Evolutionary conservation across 2,113 vertebrate genomes (phyloP).

Genomic region (Physeter macrocephalus): DNA sequence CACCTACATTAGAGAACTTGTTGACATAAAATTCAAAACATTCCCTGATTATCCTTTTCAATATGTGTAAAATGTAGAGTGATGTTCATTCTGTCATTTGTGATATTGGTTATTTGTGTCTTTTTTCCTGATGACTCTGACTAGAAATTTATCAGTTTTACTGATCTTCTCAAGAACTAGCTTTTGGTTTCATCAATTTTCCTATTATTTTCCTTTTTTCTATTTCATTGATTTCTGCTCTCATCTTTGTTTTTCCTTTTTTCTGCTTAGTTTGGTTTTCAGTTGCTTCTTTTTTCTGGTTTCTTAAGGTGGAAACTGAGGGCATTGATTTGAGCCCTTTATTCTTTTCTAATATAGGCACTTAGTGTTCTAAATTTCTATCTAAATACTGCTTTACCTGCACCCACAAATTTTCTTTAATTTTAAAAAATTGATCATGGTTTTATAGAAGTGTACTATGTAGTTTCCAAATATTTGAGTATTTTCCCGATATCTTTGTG

Average conservation of each 20-base stretch:
- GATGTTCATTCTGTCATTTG: background rate
- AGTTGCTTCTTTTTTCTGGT: background rate
- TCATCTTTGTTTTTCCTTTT: background rate
- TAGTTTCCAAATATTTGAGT: background rate
- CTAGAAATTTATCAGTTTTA: background rate
- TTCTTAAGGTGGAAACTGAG: background rate
- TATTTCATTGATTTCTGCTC: background rate
- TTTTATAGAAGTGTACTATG: background rate
- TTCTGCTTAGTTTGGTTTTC: background rate
- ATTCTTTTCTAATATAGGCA: background rate
- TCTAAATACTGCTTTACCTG: background rate
- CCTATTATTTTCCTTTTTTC: background rate
- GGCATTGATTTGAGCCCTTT: background rate
- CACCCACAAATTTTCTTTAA: background rate
- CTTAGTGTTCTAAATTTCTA: background rate
- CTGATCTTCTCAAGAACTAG: background rate
- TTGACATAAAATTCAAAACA: background rate
- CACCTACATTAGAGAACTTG: background rate
- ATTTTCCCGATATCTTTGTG: background rate
- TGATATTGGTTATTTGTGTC: background rate
- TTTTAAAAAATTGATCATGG: background rate
- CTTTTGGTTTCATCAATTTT: background rate
- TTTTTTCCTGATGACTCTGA: background rate
- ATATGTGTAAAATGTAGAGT: background rate
- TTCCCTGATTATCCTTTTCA: background rate